A percentile compares a stretch with the other conserved stretches of the same genome.
phyloP scores from a whole-genome alignment of 2,797 vertebrate genomes.

The Orientallactaga sibirica region DNA sequence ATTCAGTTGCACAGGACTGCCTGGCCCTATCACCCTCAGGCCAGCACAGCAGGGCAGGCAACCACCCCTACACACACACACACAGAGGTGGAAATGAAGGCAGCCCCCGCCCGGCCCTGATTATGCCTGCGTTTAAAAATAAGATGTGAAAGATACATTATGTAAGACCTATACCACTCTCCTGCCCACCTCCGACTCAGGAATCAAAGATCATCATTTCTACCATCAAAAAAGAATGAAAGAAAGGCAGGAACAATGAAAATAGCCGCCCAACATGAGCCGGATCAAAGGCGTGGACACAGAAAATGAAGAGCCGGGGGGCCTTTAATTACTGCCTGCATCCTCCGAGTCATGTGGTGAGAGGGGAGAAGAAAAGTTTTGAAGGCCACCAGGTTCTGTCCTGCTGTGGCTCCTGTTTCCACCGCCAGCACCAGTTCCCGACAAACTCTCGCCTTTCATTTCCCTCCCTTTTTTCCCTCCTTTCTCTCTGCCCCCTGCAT shows the following conservation, averaged over 20 bases:
- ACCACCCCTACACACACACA: slow-evolving; percentile 20
- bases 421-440: slow-evolving; percentile 90
- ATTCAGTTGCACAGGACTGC: slow-evolving; percentile 67
- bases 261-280: slow-evolving; percentile 93
- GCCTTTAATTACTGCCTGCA: slow-evolving; percentile 97
- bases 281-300: slow-evolving; percentile 95
- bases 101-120: slow-evolving; percentile 83
- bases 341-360: slow-evolving; percentile 93
- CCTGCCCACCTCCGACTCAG: slow-evolving; percentile 91
- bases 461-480: slow-evolving; percentile 86
- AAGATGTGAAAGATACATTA: slow-evolving; percentile 89
- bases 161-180: slow-evolving; percentile 88
- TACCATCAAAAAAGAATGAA: slow-evolving; percentile 94
- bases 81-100: slow-evolving; percentile 78
- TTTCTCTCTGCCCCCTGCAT: slow-evolving; percentile 82
- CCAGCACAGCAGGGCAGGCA: slow-evolving; percentile 19
- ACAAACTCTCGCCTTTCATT: slow-evolving; percentile 87
- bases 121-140: slow-evolving; percentile 89
- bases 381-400: slow-evolving; percentile 92
- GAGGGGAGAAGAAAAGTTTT: slow-evolving; percentile 92
- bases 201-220: slow-evolving; percentile 95
- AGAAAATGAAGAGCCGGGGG: slow-evolving; percentile 95
- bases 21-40: slow-evolving; percentile 64
- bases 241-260: slow-evolving; percentile 91
- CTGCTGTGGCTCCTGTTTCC: slow-evolving; percentile 89